A percentile compares a stretch with the other conserved stretches of the same genome.
These are phyloP conservation scores for Pollicipes pollicipes DNA, from an alignment of 1,140 invertebrate species.

Conservation along the genomic window DNA sequence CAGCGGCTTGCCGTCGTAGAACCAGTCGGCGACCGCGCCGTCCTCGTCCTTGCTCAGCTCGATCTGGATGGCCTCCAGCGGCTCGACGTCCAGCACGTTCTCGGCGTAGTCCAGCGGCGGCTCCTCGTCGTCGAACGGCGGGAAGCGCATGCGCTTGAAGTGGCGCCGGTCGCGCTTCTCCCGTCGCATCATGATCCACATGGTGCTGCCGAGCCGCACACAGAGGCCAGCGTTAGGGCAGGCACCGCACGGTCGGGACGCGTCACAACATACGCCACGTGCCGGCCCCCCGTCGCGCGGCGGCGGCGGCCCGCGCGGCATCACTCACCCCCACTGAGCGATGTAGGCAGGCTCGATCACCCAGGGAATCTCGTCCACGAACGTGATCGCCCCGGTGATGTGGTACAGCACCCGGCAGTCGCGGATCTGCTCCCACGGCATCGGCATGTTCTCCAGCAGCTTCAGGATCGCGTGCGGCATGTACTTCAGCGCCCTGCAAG, in stretches of 20 bases:
- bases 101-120: slow-evolving; percentile 98
- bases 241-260: too few species aligned
- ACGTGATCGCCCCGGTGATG: slow-evolving; percentile 98
- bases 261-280: slow-evolving; percentile 5
- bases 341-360: slow-evolving; percentile 98
- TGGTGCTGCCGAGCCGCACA: slow-evolving; percentile 48
- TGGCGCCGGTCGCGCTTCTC: slow-evolving; percentile 97
- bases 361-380: slow-evolving; percentile 99
- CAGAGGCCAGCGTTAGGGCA: too few species aligned
- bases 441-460: slow-evolving; percentile 98
- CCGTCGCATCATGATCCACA: slow-evolving; percentile 99
- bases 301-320: too few species aligned
- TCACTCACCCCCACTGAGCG: slow-evolving; percentile 78
- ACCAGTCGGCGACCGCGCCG: slow-evolving; percentile 67
- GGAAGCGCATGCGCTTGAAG: slow-evolving; percentile 98
- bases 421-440: slow-evolving; percentile 99
- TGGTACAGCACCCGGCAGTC: slow-evolving; percentile 66
- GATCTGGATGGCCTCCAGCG: slow-evolving; percentile 96
- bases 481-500: slow-evolving; percentile 73
- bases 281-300: too few species aligned
- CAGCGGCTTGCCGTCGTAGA: slow-evolving; percentile 96
- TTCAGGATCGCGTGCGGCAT: slow-evolving; percentile 99
- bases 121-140: slow-evolving; percentile 99
- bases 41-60: slow-evolving; percentile 95
- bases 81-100: slow-evolving; percentile 97